Evolutionary conservation across 1,140 invertebrate species (phyloP), one percentile per base, ranked within the genome.

Genomic region (Macrocentrus cingulum): DNA sequence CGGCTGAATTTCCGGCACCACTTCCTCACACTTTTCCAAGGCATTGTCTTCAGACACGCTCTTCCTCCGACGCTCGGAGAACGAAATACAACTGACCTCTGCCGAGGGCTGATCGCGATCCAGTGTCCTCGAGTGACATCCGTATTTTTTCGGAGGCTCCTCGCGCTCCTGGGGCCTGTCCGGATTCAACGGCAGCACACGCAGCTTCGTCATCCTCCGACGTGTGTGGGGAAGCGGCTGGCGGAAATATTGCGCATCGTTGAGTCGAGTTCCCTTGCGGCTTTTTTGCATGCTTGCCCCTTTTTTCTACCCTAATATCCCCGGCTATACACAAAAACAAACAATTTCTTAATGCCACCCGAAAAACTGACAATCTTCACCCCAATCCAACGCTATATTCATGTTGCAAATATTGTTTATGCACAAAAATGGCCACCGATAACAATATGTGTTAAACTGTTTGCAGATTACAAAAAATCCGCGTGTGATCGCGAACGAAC

Each of bases 401-500:
- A 39, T n/a, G n/a, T n/a, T n/a, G n/a, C n/a, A n/a, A n/a, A n/a
- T n/a, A n/a, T n/a, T n/a, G n/a, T n/a, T n/a, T n/a, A n/a, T n/a
- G n/a, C n/a, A n/a, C n/a, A n/a, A n/a, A n/a, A n/a, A n/a, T n/a
- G n/a, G n/a, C 41, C 13, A 34, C 15, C 11, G 23, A 18, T 15
- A 41, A 19, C 15, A 45, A 13, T 42, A 11, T 45, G 19, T 8
- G 8, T 2, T 36, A 37, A 13, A 22, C 22, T 37, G 16, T n/a
- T 81, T 80, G 45, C 79, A 91, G 89, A 91, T 77, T 91, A 90
- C 68, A 91, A 91, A 72, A 89, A 88, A 68, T 91, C 89, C 1
- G 92, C 92, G 0, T 94, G 92, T 66, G 90, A 92, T 66, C 80
- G 92, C 32, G 92, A 94, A 69, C 76, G 91, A 11, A 92, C 89